Evolutionary conservation across 2,113 vertebrate species (phyloP).

Genomic region (Okapia johnstoni): DNA sequence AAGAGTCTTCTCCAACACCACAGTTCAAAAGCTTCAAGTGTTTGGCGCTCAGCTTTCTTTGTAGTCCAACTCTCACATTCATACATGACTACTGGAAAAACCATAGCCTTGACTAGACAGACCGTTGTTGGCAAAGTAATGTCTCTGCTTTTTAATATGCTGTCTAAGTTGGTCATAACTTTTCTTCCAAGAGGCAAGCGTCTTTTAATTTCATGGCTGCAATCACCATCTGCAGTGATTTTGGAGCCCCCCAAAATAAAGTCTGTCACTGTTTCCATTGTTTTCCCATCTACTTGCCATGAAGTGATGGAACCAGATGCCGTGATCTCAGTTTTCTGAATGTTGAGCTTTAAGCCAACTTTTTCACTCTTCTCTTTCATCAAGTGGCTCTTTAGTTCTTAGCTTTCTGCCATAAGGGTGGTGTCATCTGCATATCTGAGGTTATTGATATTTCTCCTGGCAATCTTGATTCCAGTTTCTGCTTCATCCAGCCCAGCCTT

Average conservation of each 20-base stretch:
- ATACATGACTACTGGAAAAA: neutral
- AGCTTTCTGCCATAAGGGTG: neutral
- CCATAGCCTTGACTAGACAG: neutral
- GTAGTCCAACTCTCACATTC: neutral
- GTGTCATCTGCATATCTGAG: neutral
- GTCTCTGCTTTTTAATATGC: neutral
- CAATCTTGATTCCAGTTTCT: neutral
- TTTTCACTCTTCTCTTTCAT: neutral
- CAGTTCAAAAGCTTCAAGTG: neutral
- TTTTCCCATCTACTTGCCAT: neutral
- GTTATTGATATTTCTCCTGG: neutral
- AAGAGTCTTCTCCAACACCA: neutral
- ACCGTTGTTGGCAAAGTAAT: neutral
- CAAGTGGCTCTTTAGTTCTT: neutral
- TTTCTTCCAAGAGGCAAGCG: neutral
- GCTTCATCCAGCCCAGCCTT: neutral
- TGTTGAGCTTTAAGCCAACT: neutral
- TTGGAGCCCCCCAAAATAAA: neutral
- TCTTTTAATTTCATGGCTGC: neutral
- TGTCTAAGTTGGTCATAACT: neutral
- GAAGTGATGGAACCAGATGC: neutral
- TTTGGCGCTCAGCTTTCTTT: neutral
- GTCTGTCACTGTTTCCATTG: neutral
- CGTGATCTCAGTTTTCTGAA: neutral
- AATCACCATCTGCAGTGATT: neutral